Conservation (phyloP, 2,113 vertebrate species). For the Vanacampus margaritifer region DNA sequence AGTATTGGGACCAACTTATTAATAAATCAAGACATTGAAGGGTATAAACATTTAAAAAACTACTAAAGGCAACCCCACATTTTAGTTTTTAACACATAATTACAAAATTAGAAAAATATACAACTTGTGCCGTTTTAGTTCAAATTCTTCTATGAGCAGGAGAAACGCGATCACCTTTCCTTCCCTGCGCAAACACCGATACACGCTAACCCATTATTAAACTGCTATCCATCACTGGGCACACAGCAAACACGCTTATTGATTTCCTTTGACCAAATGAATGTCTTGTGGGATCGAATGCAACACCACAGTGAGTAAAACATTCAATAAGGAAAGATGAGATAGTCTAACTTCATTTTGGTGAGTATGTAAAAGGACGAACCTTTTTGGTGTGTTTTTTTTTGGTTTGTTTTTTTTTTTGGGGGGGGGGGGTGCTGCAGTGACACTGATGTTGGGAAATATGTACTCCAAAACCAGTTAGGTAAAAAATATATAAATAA, state of each 20-base stretch:
- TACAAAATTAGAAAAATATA: background rate
- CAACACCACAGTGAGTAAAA: background rate
- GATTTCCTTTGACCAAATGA: constrained; percentile 1
- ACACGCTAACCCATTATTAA: constrained; percentile 1
- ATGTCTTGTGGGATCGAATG: background rate
- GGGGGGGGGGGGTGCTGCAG: too few species aligned
- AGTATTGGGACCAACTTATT: background rate
- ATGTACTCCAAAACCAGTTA: too few species aligned
- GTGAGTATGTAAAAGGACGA: background rate
- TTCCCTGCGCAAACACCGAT: background rate
- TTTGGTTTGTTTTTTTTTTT: background rate
- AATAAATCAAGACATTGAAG: background rate
- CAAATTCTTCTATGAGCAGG: background rate
- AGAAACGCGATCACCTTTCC: background rate
- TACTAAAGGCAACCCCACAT: background rate
- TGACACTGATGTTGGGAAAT: background rate
- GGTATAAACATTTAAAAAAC: background rate
- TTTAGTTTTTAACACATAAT: background rate
- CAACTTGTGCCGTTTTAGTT: background rate
- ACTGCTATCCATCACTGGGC: background rate
- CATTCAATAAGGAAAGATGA: constrained; percentile 4
- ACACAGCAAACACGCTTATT: background rate
- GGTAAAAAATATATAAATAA: too few species aligned
- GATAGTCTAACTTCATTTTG: background rate
- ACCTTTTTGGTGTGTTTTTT: background rate